phyloP scores from a whole-genome alignment of 2,888 invertebrate species.

The Beris morrisii region DNA sequence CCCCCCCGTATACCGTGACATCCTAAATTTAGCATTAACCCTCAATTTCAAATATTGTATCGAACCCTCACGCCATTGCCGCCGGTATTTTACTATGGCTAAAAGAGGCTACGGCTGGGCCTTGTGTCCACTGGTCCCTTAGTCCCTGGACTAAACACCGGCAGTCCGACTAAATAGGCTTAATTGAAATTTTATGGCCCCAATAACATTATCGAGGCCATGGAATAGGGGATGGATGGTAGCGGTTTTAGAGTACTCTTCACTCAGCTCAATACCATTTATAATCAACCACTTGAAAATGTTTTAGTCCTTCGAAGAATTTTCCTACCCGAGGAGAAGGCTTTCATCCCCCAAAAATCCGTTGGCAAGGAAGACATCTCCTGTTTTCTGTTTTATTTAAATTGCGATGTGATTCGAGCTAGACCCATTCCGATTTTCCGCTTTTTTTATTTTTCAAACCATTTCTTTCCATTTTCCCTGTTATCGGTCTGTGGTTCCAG shows the following conservation, averaged over 20 bases:
- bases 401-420: constrained; percentile 8
- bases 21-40: too few relatives aligned
- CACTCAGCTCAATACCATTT: neutral
- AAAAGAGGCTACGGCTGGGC: neutral
- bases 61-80: neutral
- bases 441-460: too few relatives aligned
- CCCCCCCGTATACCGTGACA: neutral
- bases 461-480: neutral
- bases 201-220: constrained; percentile 19
- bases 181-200: constrained; percentile 29
- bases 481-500: constrained; percentile 5
- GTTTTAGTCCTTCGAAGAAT: neutral
- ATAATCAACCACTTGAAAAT: neutral
- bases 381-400: constrained; percentile 16
- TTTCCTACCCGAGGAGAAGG: neutral
- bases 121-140: neutral
- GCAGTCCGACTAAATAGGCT: neutral
- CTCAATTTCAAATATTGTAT: too few relatives aligned
- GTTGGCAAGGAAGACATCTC: neutral
- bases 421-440: neutral
- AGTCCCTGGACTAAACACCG: neutral
- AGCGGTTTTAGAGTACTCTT: neutral
- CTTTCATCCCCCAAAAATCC: too few relatives aligned
- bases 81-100: neutral
- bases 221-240: neutral